These are phyloP conservation scores for Potamilus streckersoni DNA, from an alignment of 1,140 invertebrate species.

Conservation along the genomic window DNA sequence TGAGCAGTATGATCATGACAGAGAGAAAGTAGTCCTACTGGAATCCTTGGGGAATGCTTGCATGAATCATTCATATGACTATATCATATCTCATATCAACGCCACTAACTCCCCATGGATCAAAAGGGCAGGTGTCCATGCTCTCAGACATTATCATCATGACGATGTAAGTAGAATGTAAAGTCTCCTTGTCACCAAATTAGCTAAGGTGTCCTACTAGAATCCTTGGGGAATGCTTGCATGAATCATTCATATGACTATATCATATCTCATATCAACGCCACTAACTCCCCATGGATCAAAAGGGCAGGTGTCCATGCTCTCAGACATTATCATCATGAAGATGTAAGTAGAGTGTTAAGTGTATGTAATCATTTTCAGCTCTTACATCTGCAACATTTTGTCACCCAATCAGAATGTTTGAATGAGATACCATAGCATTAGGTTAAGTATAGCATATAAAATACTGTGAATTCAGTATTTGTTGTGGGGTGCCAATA, in stretches of 20 bases:
- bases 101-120: constrained; percentile 33
- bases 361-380: no score
- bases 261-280: constrained; percentile 37
- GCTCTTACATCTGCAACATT: no score
- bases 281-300: constrained; percentile 33
- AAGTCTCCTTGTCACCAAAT: no score
- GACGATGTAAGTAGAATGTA: constrained; percentile 8
- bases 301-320: constrained; percentile 35
- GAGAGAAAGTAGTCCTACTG: constrained; percentile 21
- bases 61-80: constrained; percentile 27
- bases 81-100: constrained; percentile 37
- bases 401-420: no score
- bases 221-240: constrained; percentile 28
- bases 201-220: constrained; percentile 23
- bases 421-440: no score
- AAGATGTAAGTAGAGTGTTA: constrained; percentile 7
- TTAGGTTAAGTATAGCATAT: no score
- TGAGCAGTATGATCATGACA: constrained; percentile 16
- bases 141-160: constrained; percentile 28
- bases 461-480: no score
- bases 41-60: constrained; percentile 29
- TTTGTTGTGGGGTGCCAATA: no score
- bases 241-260: constrained; percentile 27
- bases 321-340: constrained; percentile 27
- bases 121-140: no score